Base-by-base conservation (phyloP, 2,113 vertebrate genomes). In the Lonchura striata region DNA sequence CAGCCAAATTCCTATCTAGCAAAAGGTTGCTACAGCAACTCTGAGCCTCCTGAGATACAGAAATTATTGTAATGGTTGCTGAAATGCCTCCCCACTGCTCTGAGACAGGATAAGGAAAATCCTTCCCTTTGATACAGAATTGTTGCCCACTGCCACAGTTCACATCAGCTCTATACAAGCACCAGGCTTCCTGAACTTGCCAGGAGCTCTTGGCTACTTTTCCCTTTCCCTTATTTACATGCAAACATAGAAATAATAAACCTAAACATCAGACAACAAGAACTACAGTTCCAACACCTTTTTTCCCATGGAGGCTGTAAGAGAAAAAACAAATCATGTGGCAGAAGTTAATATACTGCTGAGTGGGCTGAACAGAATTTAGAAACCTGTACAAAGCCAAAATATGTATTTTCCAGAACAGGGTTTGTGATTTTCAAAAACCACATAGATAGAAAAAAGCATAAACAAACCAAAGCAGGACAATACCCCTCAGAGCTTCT, bases 1-100 rank as follows among this genome's bases (percentile, higher is more conserved):
- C 88, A 95, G 95, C 94, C 95, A 96, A 96, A 96, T 90, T 96
- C 92, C 88, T 90, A 71, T 93, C 93, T 86, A 96, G 92, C 44
- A 83, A 93, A 94, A 90, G 94, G 94, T 93, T 96, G 93, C 95
- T 95, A 96, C 94, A 95, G 93, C 94, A 96, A 96, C 96, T 94
- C 90, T 63, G 92, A 95, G 95, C 88, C 90, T 88, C 85, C 88
- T 1, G 21, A 91, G 92, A 94, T 93, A 92, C 49, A 90, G 92
- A 39, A 88, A 88, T 95, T 83, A 93, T 15, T 93, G 90, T 49
- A 92, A 92, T 75, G 93, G 82, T 64, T 64, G 90, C 85, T 90
- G 71, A 94, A 90, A 90, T 90, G 82, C 63, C 79, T 92, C 82
- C 70, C 85, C 54, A 11, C 71, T 68, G 71, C 93, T 95, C 56